Percentiles rank a stretch among this genome's conserved stretches.
Conservation (phyloP, 2,113 vertebrate species). For the Sitta europaea region DNA sequence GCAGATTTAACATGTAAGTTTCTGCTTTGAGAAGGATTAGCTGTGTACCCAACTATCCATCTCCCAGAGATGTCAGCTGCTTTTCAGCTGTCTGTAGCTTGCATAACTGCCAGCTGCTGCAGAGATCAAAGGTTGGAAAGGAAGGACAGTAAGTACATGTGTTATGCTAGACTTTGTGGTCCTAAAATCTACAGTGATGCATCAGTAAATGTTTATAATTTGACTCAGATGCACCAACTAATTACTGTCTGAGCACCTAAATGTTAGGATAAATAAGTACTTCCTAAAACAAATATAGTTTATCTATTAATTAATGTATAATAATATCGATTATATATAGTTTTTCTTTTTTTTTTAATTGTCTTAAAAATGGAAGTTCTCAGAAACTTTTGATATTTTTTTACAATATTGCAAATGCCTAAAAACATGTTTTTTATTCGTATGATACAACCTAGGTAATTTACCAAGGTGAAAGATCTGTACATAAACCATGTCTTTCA, state of each 20-base stretch:
- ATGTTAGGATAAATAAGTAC: neutral
- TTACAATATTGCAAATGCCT: neutral
- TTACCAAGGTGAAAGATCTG: neutral
- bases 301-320: neutral
- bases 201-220: neutral
- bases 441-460: neutral
- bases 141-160: neutral
- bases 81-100: neutral
- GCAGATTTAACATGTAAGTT: neutral
- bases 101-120: neutral
- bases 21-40: neutral
- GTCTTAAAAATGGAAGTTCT: neutral
- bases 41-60: neutral
- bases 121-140: neutral
- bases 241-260: neutral
- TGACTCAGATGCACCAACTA: neutral
- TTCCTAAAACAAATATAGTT: neutral
- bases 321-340: neutral
- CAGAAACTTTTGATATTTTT: neutral
- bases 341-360: no score
- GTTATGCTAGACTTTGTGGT: neutral
- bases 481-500: neutral
- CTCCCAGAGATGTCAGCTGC: no score
- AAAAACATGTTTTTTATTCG: neutral
- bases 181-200: neutral